Evolutionary conservation across 1,140 invertebrate species (phyloP).

Genomic region (Penaeus chinensis): DNA sequence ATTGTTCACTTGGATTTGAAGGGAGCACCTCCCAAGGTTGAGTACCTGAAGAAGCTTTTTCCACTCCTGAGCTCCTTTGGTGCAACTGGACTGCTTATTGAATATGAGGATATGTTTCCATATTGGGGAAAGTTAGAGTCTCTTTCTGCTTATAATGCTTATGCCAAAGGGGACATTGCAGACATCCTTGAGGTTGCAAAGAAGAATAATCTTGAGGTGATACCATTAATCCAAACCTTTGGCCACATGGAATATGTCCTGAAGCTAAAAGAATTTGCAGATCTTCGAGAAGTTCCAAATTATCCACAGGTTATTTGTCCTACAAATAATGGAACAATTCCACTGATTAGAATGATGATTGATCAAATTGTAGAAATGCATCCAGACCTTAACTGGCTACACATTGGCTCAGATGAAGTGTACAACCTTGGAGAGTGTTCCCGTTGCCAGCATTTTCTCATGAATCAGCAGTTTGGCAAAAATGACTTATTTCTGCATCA

Average conservation of each 20-base stretch:
- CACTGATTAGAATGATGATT: slow-evolving; percentile 82
- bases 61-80: slow-evolving; percentile 70
- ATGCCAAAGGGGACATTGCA: slow-evolving; percentile 77
- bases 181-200: slow-evolving; percentile 76
- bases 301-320: slow-evolving; percentile 89
- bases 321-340: slow-evolving; percentile 77
- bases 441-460: slow-evolving; percentile 74
- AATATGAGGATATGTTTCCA: slow-evolving; percentile 99
- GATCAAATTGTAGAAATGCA: slow-evolving; percentile 78
- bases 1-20: slow-evolving; percentile 71
- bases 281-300: slow-evolving; percentile 81
- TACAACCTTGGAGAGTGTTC: slow-evolving; percentile 83
- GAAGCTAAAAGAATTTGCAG: slow-evolving; percentile 82
- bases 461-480: slow-evolving; percentile 66
- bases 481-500: slow-evolving; percentile 66
- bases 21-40: slow-evolving; percentile 68
- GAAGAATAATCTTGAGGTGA: slow-evolving; percentile 79
- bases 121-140: slow-evolving; percentile 78
- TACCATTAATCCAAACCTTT: slow-evolving; percentile 95
- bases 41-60: slow-evolving; percentile 68
- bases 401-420: slow-evolving; percentile 76
- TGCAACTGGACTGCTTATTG: slow-evolving; percentile 78
- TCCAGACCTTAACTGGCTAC: slow-evolving; percentile 70
- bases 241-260: slow-evolving; percentile 93
- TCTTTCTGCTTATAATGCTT: slow-evolving; percentile 82